Percentiles rank a stretch among this genome's conserved stretches.
Conservation (phyloP, 1,140 invertebrate species). For the Zaprionus tsacasi region DNA sequence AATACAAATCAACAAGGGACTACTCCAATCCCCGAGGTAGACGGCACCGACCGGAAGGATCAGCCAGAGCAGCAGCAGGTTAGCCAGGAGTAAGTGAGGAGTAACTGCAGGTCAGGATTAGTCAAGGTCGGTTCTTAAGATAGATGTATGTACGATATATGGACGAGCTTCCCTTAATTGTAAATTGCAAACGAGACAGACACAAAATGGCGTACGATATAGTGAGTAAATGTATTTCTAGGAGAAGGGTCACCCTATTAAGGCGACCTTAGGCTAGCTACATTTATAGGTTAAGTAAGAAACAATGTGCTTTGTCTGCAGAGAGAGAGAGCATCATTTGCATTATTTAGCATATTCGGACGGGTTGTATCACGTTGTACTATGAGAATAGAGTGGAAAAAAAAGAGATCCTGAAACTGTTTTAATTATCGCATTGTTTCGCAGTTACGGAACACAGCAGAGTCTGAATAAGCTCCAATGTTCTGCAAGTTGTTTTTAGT, state of each 20-base stretch:
- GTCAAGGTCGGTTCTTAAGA: slow-evolving; percentile 37
- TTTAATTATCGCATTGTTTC: slow-evolving; percentile 9
- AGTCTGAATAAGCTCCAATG: neutral
- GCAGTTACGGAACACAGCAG: neutral
- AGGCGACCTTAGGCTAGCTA: slow-evolving; percentile 18
- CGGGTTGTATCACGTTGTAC: neutral
- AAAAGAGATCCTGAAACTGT: slow-evolving; percentile 1
- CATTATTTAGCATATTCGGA: slow-evolving; percentile 3
- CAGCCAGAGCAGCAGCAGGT: slow-evolving; percentile 3
- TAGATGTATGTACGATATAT: slow-evolving; percentile 21
- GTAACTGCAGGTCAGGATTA: neutral
- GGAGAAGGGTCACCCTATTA: neutral
- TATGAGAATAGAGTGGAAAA: neutral
- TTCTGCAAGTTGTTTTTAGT: slow-evolving; percentile 4
- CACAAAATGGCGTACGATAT: neutral
- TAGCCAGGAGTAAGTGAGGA: slow-evolving; percentile 17
- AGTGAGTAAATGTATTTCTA: neutral
- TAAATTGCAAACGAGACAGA: slow-evolving; percentile 53
- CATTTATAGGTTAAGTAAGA: slow-evolving; percentile 20
- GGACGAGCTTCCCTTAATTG: slow-evolving; percentile 67
- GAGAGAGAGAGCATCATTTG: neutral
- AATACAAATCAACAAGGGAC: slow-evolving; percentile 49
- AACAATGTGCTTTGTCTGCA: neutral
- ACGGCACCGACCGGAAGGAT: slow-evolving; percentile 7
- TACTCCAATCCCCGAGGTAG: neutral